Conservation (phyloP, 2,113 vertebrate genomes). For the Lophura nycthemera region DNA sequence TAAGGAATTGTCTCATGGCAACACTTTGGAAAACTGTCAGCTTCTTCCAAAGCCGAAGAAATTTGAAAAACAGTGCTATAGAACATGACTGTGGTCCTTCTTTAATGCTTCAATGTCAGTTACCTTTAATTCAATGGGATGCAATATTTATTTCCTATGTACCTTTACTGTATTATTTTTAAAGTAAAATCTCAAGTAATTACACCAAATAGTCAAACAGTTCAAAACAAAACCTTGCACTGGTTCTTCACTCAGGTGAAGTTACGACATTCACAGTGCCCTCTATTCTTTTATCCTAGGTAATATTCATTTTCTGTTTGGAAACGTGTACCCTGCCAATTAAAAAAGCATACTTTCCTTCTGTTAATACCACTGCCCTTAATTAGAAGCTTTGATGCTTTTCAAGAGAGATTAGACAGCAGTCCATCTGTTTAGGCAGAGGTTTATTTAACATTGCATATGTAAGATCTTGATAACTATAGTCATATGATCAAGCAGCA, state of each 20-base stretch:
- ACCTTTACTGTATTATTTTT: not conserved
- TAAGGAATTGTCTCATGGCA: not conserved
- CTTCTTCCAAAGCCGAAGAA: not conserved
- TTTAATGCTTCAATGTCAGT: not conserved
- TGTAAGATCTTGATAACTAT: not conserved
- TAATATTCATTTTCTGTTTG: not conserved
- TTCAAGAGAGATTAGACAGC: constrained; percentile 9
- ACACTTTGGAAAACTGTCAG: not conserved
- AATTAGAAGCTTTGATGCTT: constrained; percentile 35
- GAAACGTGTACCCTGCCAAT: not conserved
- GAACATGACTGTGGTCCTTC: not conserved
- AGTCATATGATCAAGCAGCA: not conserved
- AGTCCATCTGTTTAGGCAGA: constrained; percentile 53
- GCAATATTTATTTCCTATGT: not conserved
- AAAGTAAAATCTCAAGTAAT: not conserved
- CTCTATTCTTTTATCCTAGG: constrained; percentile 6
- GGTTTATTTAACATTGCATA: constrained; percentile 42
- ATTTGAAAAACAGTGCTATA: constrained; percentile 5
- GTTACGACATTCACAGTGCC: not conserved
- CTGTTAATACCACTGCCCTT: constrained; percentile 2
- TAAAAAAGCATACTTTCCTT: constrained; percentile 33
- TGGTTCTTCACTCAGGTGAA: not conserved
- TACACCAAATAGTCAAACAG: not conserved
- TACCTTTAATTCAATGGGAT: not conserved
- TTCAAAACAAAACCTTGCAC: not conserved